Conservation (phyloP, 2,888 invertebrate species). For the Seladonia tumulorum region DNA sequence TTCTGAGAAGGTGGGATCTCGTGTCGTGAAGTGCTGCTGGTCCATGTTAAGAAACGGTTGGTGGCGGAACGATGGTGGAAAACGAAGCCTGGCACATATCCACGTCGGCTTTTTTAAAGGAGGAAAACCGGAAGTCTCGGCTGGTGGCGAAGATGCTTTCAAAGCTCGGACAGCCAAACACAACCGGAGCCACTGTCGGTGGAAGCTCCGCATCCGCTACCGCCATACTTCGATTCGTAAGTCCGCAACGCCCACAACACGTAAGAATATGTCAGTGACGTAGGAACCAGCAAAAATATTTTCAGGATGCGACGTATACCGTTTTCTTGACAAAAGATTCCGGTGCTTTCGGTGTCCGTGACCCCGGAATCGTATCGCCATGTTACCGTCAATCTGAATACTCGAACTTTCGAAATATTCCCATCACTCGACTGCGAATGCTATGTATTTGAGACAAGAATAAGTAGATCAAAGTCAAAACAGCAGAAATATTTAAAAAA, state of each 20-base stretch:
- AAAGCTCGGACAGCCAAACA: constrained; percentile 77
- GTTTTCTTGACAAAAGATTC: constrained; percentile 6
- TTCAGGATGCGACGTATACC: background rate
- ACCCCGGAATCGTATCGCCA: background rate
- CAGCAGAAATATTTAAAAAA: no score
- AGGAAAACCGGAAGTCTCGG: constrained; percentile 80
- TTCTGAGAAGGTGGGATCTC: constrained; percentile 26
- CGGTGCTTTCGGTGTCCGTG: background rate
- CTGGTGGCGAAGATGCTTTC: constrained; percentile 82
- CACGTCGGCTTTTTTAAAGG: constrained; percentile 81
- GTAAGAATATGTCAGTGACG: constrained; percentile 63
- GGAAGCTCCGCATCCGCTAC: constrained; percentile 81
- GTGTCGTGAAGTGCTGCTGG: constrained; percentile 42
- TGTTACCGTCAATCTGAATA: background rate
- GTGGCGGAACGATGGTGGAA: constrained; percentile 39
- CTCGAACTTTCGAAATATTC: background rate
- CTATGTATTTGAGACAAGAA: no score
- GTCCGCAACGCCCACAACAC: constrained; percentile 72
- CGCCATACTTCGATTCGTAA: constrained; percentile 82
- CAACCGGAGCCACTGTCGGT: constrained; percentile 77
- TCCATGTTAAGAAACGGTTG: constrained; percentile 39
- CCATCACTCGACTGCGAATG: background rate
- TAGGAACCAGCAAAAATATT: constrained; percentile 50
- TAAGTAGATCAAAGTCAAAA: no score
- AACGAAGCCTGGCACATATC: constrained; percentile 70